Evolutionary conservation across 2,888 invertebrate species (phyloP), one percentile per base, ranked within the genome.

Genomic region (Syrphus vitripennis): DNA sequence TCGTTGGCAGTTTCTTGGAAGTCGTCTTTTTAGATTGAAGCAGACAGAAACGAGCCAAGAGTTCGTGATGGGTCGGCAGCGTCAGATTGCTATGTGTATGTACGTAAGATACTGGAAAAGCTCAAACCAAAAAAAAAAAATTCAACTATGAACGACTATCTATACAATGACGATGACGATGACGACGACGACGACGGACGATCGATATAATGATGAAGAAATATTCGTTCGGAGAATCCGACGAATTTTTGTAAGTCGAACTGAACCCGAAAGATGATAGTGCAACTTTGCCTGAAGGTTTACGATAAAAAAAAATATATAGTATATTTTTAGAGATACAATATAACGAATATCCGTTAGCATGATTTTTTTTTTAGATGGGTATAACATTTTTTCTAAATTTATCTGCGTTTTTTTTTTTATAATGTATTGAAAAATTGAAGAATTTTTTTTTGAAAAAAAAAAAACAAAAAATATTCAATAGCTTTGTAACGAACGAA

Each of bases 221-320:
- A 74, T 78, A 82, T 69, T 81, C 59, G 63, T 71, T 71, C 40
- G 31, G 61, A 72, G 61, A 81, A 81, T 80, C 71, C 45, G 45
- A 76, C 26, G 45, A 50, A 65, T 65, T 76, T n/a, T 76, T 67
- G 76, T 74, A 63, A 57, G 63, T 71, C 67, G 69, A 72, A 63
- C 63, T 65, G 59, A 45, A 40, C 48, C 16, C 24, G 53, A 67
- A 63, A 79, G 79, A 61, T 48, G 84, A 74, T 65, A 67, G 74
- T 34, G 74, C 37, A 69, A 70, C 67, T 82, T 78, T 70, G 86
- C 82, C 86, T 82, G 82, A 82, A 82, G 86, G 77, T 71, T 70
- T 69, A 16, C 34, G 77, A 86, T 82, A 74, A 82, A 76, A 77
- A 59, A 59, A 12, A 19, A 34, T 12, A 6, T n/a, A 19, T 14